Conservation (phyloP, 2,797 vertebrate species). For the Schizopygopsis pylzovi region DNA sequence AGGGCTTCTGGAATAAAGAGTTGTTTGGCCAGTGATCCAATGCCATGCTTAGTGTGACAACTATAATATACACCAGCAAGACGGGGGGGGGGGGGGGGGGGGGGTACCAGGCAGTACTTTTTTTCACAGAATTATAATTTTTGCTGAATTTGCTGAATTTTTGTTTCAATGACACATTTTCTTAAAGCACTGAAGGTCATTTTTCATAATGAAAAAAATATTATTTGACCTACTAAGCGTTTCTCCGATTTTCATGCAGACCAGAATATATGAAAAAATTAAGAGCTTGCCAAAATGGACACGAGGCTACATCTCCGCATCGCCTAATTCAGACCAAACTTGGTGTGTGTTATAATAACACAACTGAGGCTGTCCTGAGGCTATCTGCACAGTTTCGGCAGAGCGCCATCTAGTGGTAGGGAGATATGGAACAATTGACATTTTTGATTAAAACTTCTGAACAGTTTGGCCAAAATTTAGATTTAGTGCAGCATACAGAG, state of each 20-base stretch:
- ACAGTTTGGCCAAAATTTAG: no score
- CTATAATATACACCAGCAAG: background rate
- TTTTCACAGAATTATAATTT: background rate
- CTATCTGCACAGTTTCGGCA: background rate
- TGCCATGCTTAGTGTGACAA: background rate
- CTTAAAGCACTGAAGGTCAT: no score
- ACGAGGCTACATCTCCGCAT: background rate
- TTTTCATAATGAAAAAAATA: constrained; percentile 56
- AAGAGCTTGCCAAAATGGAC: background rate
- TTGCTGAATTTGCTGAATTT: background rate
- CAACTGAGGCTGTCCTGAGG: background rate
- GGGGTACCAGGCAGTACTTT: no score
- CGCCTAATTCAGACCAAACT: background rate
- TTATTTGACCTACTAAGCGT: background rate
- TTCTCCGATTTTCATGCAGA: background rate
- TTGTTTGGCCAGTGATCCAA: background rate
- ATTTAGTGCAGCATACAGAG: no score
- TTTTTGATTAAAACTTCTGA: no score
- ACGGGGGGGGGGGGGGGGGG: no score
- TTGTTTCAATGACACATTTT: no score
- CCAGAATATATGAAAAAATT: background rate
- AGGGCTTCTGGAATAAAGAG: background rate
- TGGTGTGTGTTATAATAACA: background rate
- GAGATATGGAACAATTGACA: background rate
- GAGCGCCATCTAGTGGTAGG: background rate